Evolutionary conservation across 1,140 invertebrate species (phyloP).

Genomic region (Acyrthosiphon pisum): DNA sequence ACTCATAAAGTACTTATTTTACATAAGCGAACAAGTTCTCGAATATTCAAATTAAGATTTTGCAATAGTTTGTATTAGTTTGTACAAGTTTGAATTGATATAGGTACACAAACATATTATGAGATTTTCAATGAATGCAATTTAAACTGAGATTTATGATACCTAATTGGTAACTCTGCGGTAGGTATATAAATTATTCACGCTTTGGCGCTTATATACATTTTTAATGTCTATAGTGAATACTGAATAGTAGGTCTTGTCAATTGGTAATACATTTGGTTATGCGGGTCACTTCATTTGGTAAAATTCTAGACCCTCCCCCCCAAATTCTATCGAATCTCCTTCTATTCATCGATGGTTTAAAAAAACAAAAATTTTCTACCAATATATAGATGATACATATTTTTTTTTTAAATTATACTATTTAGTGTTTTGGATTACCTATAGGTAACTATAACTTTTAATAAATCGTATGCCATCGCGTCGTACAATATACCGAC

Average conservation of each 20-base stretch:
- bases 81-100: too few species aligned
- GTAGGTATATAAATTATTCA: neutral
- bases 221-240: neutral
- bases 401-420: too few species aligned
- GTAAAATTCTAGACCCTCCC: neutral
- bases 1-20: neutral
- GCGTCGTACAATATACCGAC: too few species aligned
- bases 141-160: neutral
- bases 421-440: neutral
- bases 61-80: neutral
- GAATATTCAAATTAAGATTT: neutral
- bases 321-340: neutral
- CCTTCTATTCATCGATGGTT: neutral
- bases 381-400: neutral
- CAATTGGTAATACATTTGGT: neutral
- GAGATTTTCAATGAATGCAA: too few species aligned
- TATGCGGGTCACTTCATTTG: neutral
- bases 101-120: too few species aligned
- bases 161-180: neutral
- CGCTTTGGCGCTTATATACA: neutral
- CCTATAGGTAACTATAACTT: neutral
- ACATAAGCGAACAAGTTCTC: neutral
- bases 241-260: neutral
- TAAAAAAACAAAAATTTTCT: neutral
- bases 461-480: too few species aligned